Percentiles rank a stretch among this genome's conserved stretches.
Conservation (phyloP, 2,113 vertebrate genomes). For the Ornithorhynchus anatinus region DNA sequence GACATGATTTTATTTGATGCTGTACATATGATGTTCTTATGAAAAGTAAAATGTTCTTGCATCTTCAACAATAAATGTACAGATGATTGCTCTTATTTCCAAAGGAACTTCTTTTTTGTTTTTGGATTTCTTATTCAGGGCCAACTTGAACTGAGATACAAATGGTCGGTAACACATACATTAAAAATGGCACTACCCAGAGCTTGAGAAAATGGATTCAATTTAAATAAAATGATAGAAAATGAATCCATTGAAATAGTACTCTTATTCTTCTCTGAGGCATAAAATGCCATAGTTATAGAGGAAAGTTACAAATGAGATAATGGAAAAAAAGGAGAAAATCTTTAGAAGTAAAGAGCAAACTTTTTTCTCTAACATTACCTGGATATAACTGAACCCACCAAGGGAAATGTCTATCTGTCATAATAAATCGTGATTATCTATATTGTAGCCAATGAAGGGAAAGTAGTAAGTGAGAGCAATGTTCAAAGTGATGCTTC, state of each 20-base stretch:
- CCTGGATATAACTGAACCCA: constrained; percentile 42
- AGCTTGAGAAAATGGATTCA: constrained; percentile 55
- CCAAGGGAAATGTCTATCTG: constrained; percentile 22
- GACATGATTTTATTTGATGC: no score
- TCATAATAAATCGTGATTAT: constrained; percentile 40
- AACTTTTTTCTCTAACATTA: constrained; percentile 25
- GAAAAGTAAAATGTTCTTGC: no score
- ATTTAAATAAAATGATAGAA: constrained; percentile 65
- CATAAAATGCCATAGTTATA: constrained; percentile 48
- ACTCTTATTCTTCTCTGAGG: constrained; percentile 48
- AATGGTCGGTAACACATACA: constrained; percentile 13
- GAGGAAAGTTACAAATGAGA: constrained; percentile 55
- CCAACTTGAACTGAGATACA: constrained; percentile 15
- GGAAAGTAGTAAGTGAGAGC: background rate
- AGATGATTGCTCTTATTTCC: no score
- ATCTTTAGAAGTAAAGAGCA: constrained; percentile 19
- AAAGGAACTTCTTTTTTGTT: no score
- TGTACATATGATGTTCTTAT: no score
- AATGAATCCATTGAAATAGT: constrained; percentile 55
- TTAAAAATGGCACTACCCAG: constrained; percentile 47
- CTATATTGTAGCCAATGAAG: background rate
- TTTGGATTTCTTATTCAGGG: no score
- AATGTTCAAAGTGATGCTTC: constrained; percentile 20
- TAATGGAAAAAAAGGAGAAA: background rate
- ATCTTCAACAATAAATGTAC: no score